Base-by-base conservation (phyloP, 1,140 invertebrate species). In the Drosophila neocordata region DNA sequence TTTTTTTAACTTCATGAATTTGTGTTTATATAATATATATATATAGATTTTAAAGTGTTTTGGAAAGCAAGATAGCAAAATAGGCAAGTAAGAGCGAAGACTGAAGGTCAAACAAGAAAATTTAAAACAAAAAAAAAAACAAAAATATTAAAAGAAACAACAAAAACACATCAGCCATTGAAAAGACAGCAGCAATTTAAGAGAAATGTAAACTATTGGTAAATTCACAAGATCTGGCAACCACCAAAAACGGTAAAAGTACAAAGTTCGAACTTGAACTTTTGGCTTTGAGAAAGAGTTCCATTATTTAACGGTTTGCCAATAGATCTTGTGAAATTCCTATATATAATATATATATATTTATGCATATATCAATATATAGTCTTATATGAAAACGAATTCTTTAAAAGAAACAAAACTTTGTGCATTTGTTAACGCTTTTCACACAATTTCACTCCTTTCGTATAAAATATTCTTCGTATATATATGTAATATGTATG, bases 31-130 rank as follows among this genome's bases (percentile, higher is more conserved):
- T 31, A 31, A 6, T 4, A 31, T 31, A 31, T 31, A 31, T 31
- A 31, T 31, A 77, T 48, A 77, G 77, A 79, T 75, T 73, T 81
- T 56, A 79, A 56, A 71, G 38, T 73, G 60, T 63, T 60, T 64
- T 58, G 59, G 37, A 20, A 52, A 58, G 60, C 56, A 68, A 61
- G 38, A 34, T 55, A 59, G n/a, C n/a, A 65, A 69, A 69, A 75
- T 48, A 48, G 41, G 41, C 41, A 48, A 20, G 15, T 64, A 73
- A 82, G 74, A 88, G 77, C 69, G 82, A 87, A 87, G 82, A 87
- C 82, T 87, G 82, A 87, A 88, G 83, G 82, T 87, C 78, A 75
- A 88, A 68, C 12, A 79, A 82, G 82, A 85, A 63, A 59, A 70
- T 31, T 31, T 3, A 88, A 72, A 59, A 79, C 71, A 78, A 88